A percentile compares a stretch with the other conserved stretches of the same genome.
These are phyloP conservation scores for Drosophila virilis DNA, from an alignment of 1,140 invertebrate genomes.

Conservation along the genomic window DNA sequence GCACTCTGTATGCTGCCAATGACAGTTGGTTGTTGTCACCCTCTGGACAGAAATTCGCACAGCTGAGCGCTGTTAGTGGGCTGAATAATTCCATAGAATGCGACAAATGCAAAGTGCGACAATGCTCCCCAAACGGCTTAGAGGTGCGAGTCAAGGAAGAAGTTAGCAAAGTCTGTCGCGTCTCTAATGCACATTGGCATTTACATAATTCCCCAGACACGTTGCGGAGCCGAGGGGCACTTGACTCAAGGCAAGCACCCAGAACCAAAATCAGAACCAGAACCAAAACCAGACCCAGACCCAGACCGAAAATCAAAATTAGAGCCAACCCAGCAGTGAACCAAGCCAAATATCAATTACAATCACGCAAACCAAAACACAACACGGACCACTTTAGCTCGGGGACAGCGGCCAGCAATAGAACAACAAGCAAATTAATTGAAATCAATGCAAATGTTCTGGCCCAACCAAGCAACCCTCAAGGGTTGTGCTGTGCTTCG, in stretches of 20 bases:
- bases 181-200: constrained; percentile 75
- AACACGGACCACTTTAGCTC: constrained; percentile 36
- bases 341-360: constrained; percentile 77
- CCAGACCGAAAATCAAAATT: constrained; percentile 17
- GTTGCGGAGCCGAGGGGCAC: constrained; percentile 35
- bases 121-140: constrained; percentile 22
- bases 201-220: constrained; percentile 69
- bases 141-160: constrained; percentile 17
- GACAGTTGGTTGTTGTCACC: constrained; percentile 70
- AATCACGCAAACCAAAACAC: constrained; percentile 69
- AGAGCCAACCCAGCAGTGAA: constrained; percentile 20
- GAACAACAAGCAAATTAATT: constrained; percentile 79
- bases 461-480: constrained; percentile 43
- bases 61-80: constrained; percentile 64
- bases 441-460: constrained; percentile 79
- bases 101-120: constrained; percentile 40
- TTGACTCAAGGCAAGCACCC: constrained; percentile 62
- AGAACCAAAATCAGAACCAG: constrained; percentile 16
- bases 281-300: constrained; percentile 24
- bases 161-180: constrained; percentile 37
- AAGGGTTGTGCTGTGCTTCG: constrained; percentile 63
- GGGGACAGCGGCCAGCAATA: constrained; percentile 27
- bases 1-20: constrained; percentile 47
- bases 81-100: constrained; percentile 60
- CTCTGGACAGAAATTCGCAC: constrained; percentile 68